Percentiles rank a stretch among this genome's conserved stretches.
Evolutionary conservation across 2,113 vertebrate genomes (phyloP).

Genomic region (Scomber colias): DNA sequence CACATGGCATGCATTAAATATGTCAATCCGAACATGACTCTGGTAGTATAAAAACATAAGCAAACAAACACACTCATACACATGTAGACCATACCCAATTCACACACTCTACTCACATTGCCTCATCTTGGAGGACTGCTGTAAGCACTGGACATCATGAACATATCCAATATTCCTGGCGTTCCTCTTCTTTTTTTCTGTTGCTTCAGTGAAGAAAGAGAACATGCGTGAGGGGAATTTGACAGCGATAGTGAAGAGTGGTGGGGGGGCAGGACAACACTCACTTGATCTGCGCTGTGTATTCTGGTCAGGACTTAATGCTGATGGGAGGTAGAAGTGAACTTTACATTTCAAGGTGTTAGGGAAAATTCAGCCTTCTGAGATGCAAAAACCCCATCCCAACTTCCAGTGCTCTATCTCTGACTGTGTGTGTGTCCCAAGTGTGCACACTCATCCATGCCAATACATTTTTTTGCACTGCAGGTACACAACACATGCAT

Average conservation of each 20-base stretch:
- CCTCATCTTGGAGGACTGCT: conserved; percentile 29
- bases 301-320: conserved; percentile 44
- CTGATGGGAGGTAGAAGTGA: conserved; percentile 36
- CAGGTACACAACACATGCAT: conserved; percentile 2
- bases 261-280: conserved; percentile 24
- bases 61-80: conserved; percentile 6
- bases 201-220: conserved; percentile 33
- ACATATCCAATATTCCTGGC: conserved; percentile 50
- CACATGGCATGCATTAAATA: conserved; percentile 57
- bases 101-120: conserved; percentile 9
- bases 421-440: conserved; percentile 11
- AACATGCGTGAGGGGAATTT: conserved; percentile 39
- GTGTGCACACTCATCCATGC: conserved; percentile 23
- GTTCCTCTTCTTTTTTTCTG: conserved; percentile 31
- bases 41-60: conserved; percentile 8
- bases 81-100: neutral
- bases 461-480: conserved; percentile 6
- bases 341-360: conserved; percentile 59
- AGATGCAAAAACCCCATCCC: conserved; percentile 37
- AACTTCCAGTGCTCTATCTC: neutral
- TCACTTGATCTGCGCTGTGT: conserved; percentile 22
- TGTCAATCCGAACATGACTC: conserved; percentile 62
- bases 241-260: conserved; percentile 13
- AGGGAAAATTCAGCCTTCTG: conserved; percentile 10
- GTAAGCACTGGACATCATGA: conserved; percentile 40